Percentiles rank a stretch among this genome's conserved stretches.
Conservation (phyloP, 2,113 vertebrate species). For the Corvus hawaiiensis region DNA sequence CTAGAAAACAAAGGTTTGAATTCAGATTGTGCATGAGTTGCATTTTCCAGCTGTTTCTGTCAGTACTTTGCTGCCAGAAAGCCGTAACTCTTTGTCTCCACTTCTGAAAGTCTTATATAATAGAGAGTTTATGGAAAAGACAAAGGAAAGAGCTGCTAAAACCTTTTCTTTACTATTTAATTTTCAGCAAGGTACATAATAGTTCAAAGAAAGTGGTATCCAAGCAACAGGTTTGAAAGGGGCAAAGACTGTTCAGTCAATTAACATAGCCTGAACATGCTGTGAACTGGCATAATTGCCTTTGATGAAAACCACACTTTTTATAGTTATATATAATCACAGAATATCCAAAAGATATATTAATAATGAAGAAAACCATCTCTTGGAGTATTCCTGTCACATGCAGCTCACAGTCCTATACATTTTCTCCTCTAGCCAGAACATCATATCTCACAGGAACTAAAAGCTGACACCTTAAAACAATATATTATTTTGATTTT, state of each 20-base stretch:
- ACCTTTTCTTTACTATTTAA: background rate
- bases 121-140: background rate
- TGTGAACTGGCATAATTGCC: constrained; percentile 40
- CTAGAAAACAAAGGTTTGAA: background rate
- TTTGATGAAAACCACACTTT: constrained; percentile 4
- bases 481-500: background rate
- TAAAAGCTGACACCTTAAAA: background rate
- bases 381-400: background rate
- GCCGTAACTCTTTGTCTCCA: background rate
- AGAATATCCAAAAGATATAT: background rate
- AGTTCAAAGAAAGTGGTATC: constrained; percentile 55
- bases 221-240: constrained; percentile 62
- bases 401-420: background rate
- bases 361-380: background rate
- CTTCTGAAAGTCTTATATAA: background rate
- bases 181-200: constrained; percentile 36
- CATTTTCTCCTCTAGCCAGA: background rate
- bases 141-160: constrained; percentile 18
- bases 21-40: background rate
- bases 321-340: background rate
- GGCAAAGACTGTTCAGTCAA: constrained; percentile 42
- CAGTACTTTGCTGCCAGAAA: background rate
- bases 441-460: background rate
- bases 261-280: constrained; percentile 47
- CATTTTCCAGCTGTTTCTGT: background rate